A percentile compares a stretch with the other conserved stretches of the same genome.
These are phyloP conservation scores for Tinamus guttatus DNA, from an alignment of 2,113 vertebrate species.

Conservation along the genomic window DNA sequence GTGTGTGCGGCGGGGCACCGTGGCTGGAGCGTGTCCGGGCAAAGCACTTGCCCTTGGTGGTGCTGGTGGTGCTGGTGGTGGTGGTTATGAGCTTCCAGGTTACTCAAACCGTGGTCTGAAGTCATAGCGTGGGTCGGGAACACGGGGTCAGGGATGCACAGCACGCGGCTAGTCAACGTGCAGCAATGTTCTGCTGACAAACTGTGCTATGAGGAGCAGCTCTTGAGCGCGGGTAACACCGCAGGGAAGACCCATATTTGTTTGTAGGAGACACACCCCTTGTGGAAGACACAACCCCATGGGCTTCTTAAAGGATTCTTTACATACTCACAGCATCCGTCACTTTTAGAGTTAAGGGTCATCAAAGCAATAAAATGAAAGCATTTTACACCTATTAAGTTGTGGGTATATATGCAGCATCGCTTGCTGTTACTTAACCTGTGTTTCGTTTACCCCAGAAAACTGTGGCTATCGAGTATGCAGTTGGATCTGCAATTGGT, in stretches of 20 bases:
- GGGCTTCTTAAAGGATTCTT: neutral
- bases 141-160: neutral
- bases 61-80: neutral
- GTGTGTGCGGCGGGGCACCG: neutral
- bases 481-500: neutral
- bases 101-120: conserved; percentile 1
- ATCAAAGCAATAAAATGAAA: neutral
- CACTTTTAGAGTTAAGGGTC: neutral
- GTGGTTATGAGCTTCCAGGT: neutral
- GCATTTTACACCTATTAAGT: neutral
- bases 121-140: neutral
- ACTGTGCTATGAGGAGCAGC: neutral
- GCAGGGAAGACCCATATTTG: fast-evolving
- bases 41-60: neutral
- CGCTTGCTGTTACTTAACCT: neutral
- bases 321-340: neutral
- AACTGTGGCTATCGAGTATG: neutral
- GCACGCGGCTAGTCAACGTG: neutral
- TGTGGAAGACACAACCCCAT: neutral
- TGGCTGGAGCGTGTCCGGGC: neutral
- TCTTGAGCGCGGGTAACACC: neutral
- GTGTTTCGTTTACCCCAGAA: neutral
- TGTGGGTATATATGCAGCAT: neutral
- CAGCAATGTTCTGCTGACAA: neutral
- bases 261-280: neutral